Conservation (phyloP, 2,113 vertebrate genomes). For the Bombycilla garrulus region DNA sequence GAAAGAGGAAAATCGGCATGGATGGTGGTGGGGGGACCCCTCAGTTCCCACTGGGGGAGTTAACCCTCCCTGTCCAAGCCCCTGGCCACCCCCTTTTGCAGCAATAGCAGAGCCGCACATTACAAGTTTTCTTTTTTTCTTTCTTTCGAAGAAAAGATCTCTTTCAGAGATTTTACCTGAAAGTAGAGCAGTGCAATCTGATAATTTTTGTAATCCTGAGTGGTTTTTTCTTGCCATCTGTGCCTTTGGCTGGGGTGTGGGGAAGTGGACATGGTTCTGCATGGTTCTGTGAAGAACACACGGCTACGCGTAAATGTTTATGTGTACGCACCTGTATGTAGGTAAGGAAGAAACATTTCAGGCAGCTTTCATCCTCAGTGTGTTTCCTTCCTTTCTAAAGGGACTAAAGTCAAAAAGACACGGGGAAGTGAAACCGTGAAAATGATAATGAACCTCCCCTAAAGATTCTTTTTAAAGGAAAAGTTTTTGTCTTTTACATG, state of each 20-base stretch:
- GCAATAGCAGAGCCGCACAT: fast-evolving
- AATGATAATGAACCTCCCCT: background rate
- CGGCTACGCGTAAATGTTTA: fast-evolving
- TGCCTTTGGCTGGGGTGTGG: too few relatives aligned
- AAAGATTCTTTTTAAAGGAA: background rate
- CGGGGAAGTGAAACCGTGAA: background rate
- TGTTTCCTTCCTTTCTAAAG: background rate
- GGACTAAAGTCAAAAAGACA: background rate
- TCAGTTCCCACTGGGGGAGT: fast-evolving
- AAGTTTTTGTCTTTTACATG: background rate
- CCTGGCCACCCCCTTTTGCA: too few relatives aligned
- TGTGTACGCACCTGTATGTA: fast-evolving
- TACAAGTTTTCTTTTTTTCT: background rate
- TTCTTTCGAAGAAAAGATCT: fast-evolving
- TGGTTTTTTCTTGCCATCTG: fast-evolving
- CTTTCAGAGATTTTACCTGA: background rate
- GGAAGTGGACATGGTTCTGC: background rate
- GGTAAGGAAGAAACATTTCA: background rate
- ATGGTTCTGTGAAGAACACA: fast-evolving
- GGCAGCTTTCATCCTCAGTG: fast-evolving
- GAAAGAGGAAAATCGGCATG: fast-evolving
- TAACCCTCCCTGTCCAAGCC: fast-evolving
- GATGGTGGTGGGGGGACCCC: background rate
- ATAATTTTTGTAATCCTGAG: fast-evolving
- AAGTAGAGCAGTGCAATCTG: background rate